These are phyloP conservation scores for Deilephila porcellus DNA, from an alignment of 2,888 invertebrate species.

Conservation along the genomic window DNA sequence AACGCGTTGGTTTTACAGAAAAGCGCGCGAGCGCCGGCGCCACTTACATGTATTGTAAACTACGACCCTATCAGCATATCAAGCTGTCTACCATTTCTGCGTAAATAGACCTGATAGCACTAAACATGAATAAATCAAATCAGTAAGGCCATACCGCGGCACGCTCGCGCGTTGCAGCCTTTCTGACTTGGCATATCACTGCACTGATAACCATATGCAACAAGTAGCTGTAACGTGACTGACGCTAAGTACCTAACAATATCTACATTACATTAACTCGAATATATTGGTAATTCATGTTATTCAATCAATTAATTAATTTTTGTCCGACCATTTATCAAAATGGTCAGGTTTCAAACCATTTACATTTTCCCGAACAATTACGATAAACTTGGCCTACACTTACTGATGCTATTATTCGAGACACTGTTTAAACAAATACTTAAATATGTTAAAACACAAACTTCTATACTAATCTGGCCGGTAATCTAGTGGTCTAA, in stretches of 20 bases:
- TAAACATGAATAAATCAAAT: slow-evolving; percentile 65
- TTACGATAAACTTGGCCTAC: too few species aligned
- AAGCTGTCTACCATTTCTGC: slow-evolving; percentile 53
- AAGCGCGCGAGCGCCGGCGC: slow-evolving; percentile 42
- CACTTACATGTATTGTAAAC: slow-evolving; percentile 41
- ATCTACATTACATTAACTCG: too few species aligned
- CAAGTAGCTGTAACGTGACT: background rate
- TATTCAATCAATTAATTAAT: background rate
- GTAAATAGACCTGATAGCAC: slow-evolving; percentile 51
- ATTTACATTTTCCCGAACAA: too few species aligned
- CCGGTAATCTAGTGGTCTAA: background rate
- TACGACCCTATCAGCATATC: slow-evolving; percentile 61
- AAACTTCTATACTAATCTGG: background rate
- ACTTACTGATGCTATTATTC: too few species aligned
- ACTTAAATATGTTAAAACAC: background rate
- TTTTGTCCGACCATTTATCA: too few species aligned
- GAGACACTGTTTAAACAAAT: too few species aligned
- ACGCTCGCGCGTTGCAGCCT: background rate
- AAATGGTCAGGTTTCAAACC: too few species aligned
- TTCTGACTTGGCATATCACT: background rate
- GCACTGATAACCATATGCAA: slow-evolving; percentile 10
- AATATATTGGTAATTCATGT: too few species aligned
- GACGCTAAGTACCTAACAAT: background rate
- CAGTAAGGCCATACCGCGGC: slow-evolving; percentile 5
- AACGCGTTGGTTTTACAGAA: slow-evolving; percentile 57